Base-by-base conservation (phyloP, 1,140 invertebrate species). In the Megalonaias nervosa region DNA sequence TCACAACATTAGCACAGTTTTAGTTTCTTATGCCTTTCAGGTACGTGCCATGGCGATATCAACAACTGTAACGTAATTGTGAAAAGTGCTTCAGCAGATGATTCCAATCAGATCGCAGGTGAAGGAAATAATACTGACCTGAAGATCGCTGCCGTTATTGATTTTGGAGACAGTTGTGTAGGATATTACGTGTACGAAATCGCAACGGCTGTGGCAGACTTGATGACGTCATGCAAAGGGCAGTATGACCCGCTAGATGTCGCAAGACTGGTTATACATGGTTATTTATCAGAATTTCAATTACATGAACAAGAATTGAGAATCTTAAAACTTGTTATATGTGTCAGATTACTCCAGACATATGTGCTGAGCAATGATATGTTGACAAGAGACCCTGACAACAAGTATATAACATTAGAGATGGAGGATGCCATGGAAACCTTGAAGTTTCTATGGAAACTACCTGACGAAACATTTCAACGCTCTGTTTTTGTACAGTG, bases 41-140 rank as follows among this genome's bases (percentile, higher is more conserved):
- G 11, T 48, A 48, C 38, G 38, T 48, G 38, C 17, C 75, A 77
- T 21, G 68, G 75, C n/a, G 75, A 77, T 31, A 17, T 77, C 5
- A 77, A 77, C 55, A 65, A 77, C 64, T 77, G 75, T 31, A 77
- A 77, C 64, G 64, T 77, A 3, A 65, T 77, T 26, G 60, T 77
- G 3, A 15, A 67, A 4, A 14, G 56, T 15, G 57, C 38, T 48
- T 6, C 38, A 48, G 11, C 38, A 0, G 6, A 31, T 16, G 2
- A 21, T 48, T n/a, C 16, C 61, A 65, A 61, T 56, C 38, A 48
- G 13, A 1, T 17, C 0, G 17, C 59, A 48, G 17, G 9, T n/a
- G 15, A 26, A 57, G 56, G 11, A 59, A 23, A 16, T 69, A 75
- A 55, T 12, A 23, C 23, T 48, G 38, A 48, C 11, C 11, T 48